Conservation (phyloP, 2,113 vertebrate species). For the Pithys albifrons region DNA sequence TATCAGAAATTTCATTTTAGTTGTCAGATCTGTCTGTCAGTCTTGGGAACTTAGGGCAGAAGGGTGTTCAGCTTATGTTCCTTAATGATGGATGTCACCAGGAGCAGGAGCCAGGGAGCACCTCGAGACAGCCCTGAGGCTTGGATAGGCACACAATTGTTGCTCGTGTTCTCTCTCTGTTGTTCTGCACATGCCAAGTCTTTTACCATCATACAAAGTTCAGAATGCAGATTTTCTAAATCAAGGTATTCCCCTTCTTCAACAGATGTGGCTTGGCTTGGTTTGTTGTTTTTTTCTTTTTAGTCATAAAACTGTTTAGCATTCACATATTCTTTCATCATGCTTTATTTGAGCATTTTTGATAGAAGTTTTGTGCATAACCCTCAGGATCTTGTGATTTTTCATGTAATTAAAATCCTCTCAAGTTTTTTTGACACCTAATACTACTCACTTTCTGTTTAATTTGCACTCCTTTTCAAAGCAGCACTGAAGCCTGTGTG, state of each 20-base stretch:
- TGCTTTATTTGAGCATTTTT: not conserved
- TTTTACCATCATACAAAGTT: not conserved
- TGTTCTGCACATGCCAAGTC: not conserved
- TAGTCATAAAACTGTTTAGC: not conserved
- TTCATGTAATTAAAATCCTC: constrained; percentile 14
- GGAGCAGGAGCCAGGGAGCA: not conserved
- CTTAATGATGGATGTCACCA: not conserved
- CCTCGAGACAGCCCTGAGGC: not conserved
- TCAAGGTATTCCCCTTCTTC: not conserved
- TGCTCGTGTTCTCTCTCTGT: not conserved
- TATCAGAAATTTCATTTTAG: not conserved
- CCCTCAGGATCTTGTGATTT: not conserved
- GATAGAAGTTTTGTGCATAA: not conserved
- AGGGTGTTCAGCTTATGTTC: not conserved
- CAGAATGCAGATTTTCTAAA: not conserved
- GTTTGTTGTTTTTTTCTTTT: not conserved
- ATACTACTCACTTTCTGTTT: not conserved
- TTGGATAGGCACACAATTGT: not conserved
- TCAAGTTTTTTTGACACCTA: constrained; percentile 16
- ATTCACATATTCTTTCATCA: not conserved
- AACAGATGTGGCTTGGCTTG: not conserved
- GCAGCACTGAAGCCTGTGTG: not conserved
- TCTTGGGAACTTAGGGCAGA: not conserved
- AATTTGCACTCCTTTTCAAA: constrained; percentile 39
- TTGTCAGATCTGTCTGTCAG: not conserved